phyloP scores from a whole-genome alignment of 2,113 vertebrate genomes.

The Pitta sordida region DNA sequence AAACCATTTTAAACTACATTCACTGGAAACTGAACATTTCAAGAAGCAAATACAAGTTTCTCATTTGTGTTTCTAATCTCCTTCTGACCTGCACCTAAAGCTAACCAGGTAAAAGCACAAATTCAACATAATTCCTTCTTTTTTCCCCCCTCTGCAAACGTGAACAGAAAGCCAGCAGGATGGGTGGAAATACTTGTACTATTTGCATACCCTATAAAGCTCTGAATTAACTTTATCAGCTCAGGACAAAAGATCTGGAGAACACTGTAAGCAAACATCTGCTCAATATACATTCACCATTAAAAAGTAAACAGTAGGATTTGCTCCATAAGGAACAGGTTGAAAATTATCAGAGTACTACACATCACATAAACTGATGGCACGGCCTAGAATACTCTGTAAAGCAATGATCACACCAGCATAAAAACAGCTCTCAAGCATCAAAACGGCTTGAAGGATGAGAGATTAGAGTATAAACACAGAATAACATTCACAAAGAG shows the following conservation, averaged over 20 bases:
- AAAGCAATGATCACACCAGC: neutral
- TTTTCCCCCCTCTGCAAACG: neutral
- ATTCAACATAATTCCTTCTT: neutral
- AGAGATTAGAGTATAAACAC: neutral
- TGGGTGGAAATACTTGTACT: neutral
- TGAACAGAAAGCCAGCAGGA: neutral
- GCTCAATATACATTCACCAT: constrained; percentile 42
- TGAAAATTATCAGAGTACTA: constrained; percentile 42
- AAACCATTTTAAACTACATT: neutral
- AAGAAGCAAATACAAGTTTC: neutral
- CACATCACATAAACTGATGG: constrained; percentile 7
- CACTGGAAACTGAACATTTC: neutral
- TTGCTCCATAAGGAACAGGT: constrained; percentile 52
- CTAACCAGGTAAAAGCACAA: neutral
- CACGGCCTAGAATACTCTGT: neutral
- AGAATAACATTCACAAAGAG: neutral
- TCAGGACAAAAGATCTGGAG: constrained; percentile 50
- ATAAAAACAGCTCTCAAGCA: neutral
- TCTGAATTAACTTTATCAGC: constrained; percentile 52
- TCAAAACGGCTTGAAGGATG: neutral
- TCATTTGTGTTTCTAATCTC: neutral
- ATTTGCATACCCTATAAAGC: constrained; percentile 12
- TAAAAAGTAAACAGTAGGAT: constrained; percentile 45
- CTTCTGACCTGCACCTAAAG: neutral
- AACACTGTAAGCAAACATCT: constrained; percentile 61